A percentile compares a stretch with the other conserved stretches of the same genome.
phyloP scores from a whole-genome alignment of 2,888 invertebrate species.

The Atethmia centrago region DNA sequence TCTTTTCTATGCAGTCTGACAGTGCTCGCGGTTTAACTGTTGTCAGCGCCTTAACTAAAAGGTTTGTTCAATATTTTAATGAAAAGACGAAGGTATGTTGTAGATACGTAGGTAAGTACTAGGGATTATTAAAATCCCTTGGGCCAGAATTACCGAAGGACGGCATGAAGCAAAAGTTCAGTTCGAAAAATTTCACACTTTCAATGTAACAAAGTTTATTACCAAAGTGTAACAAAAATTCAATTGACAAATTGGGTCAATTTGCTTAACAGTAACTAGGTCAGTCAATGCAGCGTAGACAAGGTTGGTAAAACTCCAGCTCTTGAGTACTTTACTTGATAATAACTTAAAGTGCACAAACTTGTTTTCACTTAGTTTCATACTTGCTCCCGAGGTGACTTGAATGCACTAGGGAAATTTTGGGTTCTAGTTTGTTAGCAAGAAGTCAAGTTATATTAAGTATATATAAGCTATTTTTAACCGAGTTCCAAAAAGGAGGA shows the following conservation, averaged over 20 bases:
- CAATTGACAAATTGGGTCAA: conserved; percentile 61
- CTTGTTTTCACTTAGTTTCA: conserved; percentile 37
- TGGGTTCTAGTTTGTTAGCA: neutral
- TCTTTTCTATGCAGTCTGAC: too few species aligned
- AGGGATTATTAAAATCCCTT: neutral
- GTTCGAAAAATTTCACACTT: neutral
- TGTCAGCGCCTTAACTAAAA: too few species aligned
- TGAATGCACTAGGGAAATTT: conserved; percentile 32
- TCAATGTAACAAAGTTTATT: conserved; percentile 26
- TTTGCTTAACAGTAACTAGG: conserved; percentile 51
- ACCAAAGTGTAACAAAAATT: conserved; percentile 42
- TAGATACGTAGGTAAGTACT: neutral
- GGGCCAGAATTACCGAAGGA: too few species aligned
- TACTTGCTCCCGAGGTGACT: conserved; percentile 26
- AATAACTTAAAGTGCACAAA: conserved; percentile 26
- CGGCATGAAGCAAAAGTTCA: neutral
- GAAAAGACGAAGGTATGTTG: neutral
- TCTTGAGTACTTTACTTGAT: conserved; percentile 32
- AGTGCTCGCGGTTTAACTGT: too few species aligned
- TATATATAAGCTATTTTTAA: neutral
- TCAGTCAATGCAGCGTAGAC: conserved; percentile 64
- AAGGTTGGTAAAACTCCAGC: conserved; percentile 17
- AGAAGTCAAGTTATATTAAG: neutral
- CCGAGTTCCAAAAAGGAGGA: too few species aligned
- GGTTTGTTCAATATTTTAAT: neutral